Evolutionary conservation across 2,888 invertebrate genomes (phyloP), one percentile per base, ranked within the genome.

Genomic region (Coleophora deauratella): DNA sequence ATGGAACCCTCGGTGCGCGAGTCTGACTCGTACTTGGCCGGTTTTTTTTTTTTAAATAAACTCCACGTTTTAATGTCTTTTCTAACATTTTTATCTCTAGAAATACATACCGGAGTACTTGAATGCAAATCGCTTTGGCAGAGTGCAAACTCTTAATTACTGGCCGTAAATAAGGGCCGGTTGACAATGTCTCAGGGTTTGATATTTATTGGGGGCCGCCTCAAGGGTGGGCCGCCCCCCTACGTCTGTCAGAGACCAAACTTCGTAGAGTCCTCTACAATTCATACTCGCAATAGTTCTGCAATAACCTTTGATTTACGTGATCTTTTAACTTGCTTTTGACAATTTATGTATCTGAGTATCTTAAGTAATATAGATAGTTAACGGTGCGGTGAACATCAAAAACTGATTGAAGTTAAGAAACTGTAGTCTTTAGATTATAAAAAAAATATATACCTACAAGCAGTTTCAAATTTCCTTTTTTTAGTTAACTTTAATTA

Each of bases 131-230:
- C 80, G 82, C 72, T 84, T 78, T 81, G 78, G 82, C 81, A 84
- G 76, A 82, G 82, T 84, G 84, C 84, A 82, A 84, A 82, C 81
- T 84, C 78, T 76, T 82, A 82, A 84, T 84, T 82, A 82, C 81
- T 70, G 65, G 78, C 76, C 77, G 81, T 84, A 84, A 81, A 84
- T 84, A 81, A 84, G 82, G 81, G 76, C 65, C 78, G 74, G 81
- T 81, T 84, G 82, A 84, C 82, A 82, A 77, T 74, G 80, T 80
- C 80, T 77, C 72, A 75, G 82, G 78, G 75, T 71, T 57, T 68
- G 71, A 79, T 82, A 82, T 84, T 84, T 82, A 84, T 84, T 72
- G 72, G 68, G 66, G 66, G 57, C 65, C 59, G 21, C 21, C 21
- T 21, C 21, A 21, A 21, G 21, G 21, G 21, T 21, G 21, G 21